phyloP scores from a whole-genome alignment of 2,113 vertebrate species.

The Callorhinus ursinus region DNA sequence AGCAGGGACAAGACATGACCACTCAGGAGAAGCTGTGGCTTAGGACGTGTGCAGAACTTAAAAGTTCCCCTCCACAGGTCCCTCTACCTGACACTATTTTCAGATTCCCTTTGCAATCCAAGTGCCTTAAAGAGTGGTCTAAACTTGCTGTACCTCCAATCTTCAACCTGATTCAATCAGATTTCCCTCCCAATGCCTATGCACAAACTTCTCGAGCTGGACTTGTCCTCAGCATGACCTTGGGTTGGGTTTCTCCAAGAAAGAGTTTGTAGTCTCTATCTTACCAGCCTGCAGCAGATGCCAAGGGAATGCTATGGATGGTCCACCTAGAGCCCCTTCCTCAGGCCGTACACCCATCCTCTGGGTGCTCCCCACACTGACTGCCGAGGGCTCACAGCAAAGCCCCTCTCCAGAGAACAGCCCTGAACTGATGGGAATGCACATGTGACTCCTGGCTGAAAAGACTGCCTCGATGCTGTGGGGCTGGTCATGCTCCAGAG shows the following conservation, averaged over 20 bases:
- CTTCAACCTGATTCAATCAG: background rate
- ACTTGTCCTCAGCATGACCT: too few relatives aligned
- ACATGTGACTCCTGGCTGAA: too few relatives aligned
- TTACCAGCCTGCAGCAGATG: background rate
- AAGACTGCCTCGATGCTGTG: background rate
- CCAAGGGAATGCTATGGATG: background rate
- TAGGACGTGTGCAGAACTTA: background rate
- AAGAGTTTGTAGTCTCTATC: too few relatives aligned
- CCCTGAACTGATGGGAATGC: background rate
- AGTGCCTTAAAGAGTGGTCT: background rate
- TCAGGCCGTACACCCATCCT: fast-evolving
- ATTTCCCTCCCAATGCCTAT: background rate
- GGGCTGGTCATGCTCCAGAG: background rate
- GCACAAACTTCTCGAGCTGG: fast-evolving
- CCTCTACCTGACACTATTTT: background rate
- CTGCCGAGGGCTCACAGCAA: background rate
- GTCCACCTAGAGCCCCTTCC: background rate
- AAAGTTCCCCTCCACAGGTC: background rate
- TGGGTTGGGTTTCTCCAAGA: too few relatives aligned
- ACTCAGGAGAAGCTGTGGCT: background rate
- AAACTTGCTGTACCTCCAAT: background rate
- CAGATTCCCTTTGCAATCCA: background rate
- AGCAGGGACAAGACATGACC: background rate
- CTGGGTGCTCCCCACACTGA: background rate
- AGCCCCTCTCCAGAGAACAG: background rate